phyloP scores from a whole-genome alignment of 2,113 vertebrate species.

The Catagonus wagneri region DNA sequence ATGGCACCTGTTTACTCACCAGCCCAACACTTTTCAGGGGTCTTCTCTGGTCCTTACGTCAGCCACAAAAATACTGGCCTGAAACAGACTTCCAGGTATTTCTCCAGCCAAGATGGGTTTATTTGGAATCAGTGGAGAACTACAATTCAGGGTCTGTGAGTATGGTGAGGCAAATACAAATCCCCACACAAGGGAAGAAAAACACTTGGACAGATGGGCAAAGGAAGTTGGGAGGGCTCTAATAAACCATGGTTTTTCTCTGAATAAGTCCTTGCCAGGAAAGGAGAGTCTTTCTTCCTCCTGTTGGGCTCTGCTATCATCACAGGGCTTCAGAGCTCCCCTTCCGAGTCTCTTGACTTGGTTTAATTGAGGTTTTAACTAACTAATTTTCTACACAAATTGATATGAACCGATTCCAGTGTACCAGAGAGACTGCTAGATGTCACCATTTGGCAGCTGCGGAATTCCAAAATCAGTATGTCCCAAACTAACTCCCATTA shows the following conservation, averaged over 20 bases:
- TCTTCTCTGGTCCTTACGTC: no score
- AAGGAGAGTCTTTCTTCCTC: background rate
- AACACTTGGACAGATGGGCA: background rate
- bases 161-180: background rate
- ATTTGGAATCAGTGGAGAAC: background rate
- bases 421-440: background rate
- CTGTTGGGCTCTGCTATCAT: background rate
- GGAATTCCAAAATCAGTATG: background rate
- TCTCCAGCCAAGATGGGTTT: background rate
- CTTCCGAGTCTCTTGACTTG: background rate
- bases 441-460: background rate
- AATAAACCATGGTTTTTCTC: background rate
- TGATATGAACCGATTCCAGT: background rate
- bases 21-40: no score
- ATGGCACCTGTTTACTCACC: no score
- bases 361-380: background rate
- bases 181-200: background rate
- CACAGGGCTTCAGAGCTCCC: background rate
- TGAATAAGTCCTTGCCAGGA: background rate
- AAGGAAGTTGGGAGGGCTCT: background rate
- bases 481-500: background rate
- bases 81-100: background rate
- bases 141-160: no score
- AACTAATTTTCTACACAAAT: background rate
- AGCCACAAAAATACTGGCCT: no score